These are phyloP conservation scores for Microplitis mediator DNA, from an alignment of 1,140 invertebrate genomes.

Conservation along the genomic window DNA sequence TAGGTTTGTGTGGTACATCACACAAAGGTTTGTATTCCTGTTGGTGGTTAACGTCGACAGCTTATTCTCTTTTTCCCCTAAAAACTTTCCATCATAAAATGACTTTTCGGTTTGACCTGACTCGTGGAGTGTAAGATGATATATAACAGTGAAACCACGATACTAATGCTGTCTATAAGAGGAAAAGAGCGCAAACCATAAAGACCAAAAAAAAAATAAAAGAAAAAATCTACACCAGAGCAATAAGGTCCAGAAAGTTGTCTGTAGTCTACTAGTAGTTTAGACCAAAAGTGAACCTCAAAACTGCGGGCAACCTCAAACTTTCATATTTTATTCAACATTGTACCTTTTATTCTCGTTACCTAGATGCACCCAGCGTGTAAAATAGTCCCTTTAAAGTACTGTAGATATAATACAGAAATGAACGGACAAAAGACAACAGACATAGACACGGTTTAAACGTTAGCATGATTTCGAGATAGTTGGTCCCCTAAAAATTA, in stretches of 20 bases:
- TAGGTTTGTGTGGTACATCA: too few species aligned
- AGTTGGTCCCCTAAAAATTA: slow-evolving; percentile 53
- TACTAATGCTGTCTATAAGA: too few species aligned
- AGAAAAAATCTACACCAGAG: too few species aligned
- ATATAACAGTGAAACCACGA: too few species aligned
- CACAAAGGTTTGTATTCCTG: background rate
- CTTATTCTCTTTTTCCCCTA: background rate
- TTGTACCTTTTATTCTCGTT: slow-evolving; percentile 46
- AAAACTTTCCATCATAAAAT: too few species aligned
- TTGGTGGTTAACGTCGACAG: background rate
- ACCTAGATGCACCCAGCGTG: slow-evolving; percentile 47
- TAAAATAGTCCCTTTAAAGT: slow-evolving; percentile 40
- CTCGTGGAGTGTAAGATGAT: too few species aligned
- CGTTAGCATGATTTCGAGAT: slow-evolving; percentile 18
- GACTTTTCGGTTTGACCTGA: background rate
- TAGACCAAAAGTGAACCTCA: too few species aligned
- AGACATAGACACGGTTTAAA: too few species aligned
- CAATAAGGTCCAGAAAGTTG: too few species aligned
- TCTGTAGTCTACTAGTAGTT: too few species aligned
- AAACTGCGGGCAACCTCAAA: slow-evolving; percentile 20
- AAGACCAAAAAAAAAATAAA: background rate
- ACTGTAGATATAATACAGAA: slow-evolving; percentile 33
- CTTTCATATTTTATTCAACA: slow-evolving; percentile 52
- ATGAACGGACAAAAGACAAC: slow-evolving; percentile 10
- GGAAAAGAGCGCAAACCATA: background rate